Conservation (phyloP, 1,140 invertebrate genomes). For the Epicauta chinensis region DNA sequence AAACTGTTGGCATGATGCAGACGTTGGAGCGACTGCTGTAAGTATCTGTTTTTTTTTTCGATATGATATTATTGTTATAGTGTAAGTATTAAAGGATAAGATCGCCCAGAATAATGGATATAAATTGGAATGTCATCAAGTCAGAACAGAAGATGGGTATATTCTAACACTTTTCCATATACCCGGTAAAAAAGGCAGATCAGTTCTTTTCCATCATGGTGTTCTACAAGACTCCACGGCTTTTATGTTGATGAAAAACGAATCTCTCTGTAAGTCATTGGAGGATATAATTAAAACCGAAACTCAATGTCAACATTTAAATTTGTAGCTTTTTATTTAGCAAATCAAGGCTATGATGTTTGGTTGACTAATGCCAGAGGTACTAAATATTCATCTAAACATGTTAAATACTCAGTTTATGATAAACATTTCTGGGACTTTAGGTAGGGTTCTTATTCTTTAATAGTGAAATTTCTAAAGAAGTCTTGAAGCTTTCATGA, state of each 20-base stretch:
- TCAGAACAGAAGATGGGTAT: slow-evolving; percentile 37
- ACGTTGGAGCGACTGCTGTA: slow-evolving; percentile 2
- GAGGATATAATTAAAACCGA: too few relatives aligned
- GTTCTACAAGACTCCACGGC: slow-evolving; percentile 48
- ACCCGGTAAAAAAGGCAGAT: slow-evolving; percentile 26
- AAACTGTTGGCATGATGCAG: slow-evolving; percentile 5
- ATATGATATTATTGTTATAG: too few relatives aligned
- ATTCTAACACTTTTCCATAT: slow-evolving; percentile 49
- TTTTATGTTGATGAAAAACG: slow-evolving; percentile 48
- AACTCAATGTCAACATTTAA: too few relatives aligned
- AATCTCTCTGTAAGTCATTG: slow-evolving; percentile 32
- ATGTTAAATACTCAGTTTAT: slow-evolving; percentile 35
- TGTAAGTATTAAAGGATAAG: neutral
- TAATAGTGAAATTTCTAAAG: too few relatives aligned
- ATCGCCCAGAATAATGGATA: neutral
- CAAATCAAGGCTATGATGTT: slow-evolving; percentile 56
- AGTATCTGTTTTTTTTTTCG: neutral
- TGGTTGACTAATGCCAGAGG: slow-evolving; percentile 62
- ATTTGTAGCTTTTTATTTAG: slow-evolving; percentile 26
- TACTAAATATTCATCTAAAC: slow-evolving; percentile 50
- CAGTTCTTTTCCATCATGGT: slow-evolving; percentile 59
- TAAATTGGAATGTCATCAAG: neutral
- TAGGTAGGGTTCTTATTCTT: slow-evolving; percentile 43
- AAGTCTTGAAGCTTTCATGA: slow-evolving; percentile 45
- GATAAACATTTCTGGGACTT: slow-evolving; percentile 45